These are phyloP conservation scores for Dermochelys coriacea DNA, from an alignment of 2,797 vertebrate genomes.

Conservation along the genomic window DNA sequence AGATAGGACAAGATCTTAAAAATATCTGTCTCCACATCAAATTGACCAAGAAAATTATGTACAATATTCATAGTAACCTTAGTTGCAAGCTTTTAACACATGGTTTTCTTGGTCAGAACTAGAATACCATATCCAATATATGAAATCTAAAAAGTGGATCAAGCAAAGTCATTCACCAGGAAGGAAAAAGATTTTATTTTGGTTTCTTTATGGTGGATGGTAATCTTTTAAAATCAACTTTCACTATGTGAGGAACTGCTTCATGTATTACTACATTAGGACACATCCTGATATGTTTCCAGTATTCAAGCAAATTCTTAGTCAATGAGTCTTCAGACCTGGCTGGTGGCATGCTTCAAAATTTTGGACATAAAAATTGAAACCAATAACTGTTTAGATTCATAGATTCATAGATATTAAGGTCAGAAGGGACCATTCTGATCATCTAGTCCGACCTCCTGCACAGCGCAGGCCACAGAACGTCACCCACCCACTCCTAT, in stretches of 20 bases:
- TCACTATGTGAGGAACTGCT: background rate
- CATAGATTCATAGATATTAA: no score
- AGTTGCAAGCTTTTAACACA: background rate
- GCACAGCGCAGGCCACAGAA: no score
- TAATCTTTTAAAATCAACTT: background rate
- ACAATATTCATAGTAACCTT: background rate
- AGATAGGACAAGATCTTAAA: background rate
- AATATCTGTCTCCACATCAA: background rate
- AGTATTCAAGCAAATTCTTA: background rate
- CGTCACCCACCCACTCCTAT: no score
- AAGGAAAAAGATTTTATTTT: background rate
- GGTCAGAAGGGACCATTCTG: no score
- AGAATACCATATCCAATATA: background rate
- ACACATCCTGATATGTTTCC: background rate
- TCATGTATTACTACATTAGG: background rate
- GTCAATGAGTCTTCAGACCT: background rate
- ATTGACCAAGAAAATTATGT: background rate
- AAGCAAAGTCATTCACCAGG: background rate
- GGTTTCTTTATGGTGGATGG: no score
- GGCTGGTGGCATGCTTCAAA: no score
- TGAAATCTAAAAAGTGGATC: background rate
- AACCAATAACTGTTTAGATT: no score
- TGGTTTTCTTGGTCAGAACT: background rate
- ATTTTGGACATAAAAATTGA: no score
- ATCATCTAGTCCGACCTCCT: no score